Conservation (phyloP, 2,113 vertebrate genomes). For the Leptobrachium leishanense region DNA sequence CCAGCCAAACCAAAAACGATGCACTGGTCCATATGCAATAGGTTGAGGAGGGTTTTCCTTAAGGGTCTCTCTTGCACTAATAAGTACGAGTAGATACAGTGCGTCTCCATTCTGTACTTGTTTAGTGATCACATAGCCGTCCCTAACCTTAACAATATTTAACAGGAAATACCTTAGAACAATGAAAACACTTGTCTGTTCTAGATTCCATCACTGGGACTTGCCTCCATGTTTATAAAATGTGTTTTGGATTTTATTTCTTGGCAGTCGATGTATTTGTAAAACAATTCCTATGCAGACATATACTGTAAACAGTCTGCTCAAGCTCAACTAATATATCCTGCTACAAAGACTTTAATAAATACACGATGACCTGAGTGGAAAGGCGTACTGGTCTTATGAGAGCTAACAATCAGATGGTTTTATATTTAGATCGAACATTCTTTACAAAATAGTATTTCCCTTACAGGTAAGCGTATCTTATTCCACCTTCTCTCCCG, state of each 20-base stretch:
- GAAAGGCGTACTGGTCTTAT: slow-evolving; percentile 9
- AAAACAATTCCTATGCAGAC: slow-evolving; percentile 41
- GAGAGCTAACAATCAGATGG: slow-evolving; percentile 6
- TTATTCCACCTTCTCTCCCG: slow-evolving; percentile 35
- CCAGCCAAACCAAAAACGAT: too few relatives aligned
- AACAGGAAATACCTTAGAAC: slow-evolving; percentile 40
- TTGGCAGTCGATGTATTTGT: slow-evolving; percentile 45
- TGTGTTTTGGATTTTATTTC: slow-evolving; percentile 49
- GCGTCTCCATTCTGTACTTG: background rate
- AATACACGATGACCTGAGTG: slow-evolving; percentile 15
- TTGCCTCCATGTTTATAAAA: slow-evolving; percentile 45
- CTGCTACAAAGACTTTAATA: slow-evolving; percentile 33
- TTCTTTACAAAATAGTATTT: slow-evolving; percentile 15
- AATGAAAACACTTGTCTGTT: slow-evolving; percentile 46
- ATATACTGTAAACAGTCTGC: slow-evolving; percentile 46
- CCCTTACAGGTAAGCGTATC: slow-evolving; percentile 29
- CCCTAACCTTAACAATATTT: slow-evolving; percentile 53
- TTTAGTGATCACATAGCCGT: slow-evolving; percentile 51
- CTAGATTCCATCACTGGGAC: slow-evolving; percentile 26
- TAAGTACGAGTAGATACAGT: background rate
- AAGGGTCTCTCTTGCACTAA: too few relatives aligned
- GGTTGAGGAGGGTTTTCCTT: too few relatives aligned
- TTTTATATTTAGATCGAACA: slow-evolving; percentile 9
- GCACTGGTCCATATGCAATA: too few relatives aligned
- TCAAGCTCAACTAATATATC: slow-evolving; percentile 29